Base-by-base conservation (phyloP, 2,888 invertebrate species). In the Latrodectus elegans region DNA sequence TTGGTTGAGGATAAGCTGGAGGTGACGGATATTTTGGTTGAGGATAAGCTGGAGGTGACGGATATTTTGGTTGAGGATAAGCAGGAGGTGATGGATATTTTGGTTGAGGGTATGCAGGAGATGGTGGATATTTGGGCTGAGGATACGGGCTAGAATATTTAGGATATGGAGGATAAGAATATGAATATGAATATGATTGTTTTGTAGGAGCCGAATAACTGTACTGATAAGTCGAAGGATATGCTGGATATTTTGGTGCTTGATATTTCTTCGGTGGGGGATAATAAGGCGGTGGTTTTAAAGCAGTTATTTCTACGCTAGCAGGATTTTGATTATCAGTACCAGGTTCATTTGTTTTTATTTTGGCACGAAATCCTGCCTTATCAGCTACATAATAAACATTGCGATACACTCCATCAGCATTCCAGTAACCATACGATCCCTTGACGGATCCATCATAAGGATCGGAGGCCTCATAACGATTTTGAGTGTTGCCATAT, bases 301-400 rank as follows among this genome's bases (percentile, higher is more conserved):
- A 65, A 22, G 80, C 74, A 64, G 71, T 88, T n/a, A 88, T 88
- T 51, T 84, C 65, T 8, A 84, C 90, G 64, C 72, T 76, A 0
- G 89, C 89, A 51, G 85, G 79, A 55, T 89, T 88, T 64, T 89
- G 89, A 68, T 84, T 89, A 8, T 75, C 85, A 6, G 89, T 89
- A 8, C 89, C 89, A 15, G 89, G 89, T 70, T 89, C 89, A 74
- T 89, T 89, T 8, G 89, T 89, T 55, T 86, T 89, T 22, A 89
- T 81, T 55, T 89, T 89, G 17, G 89, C 89, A 71, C 89, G 17
- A 72, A 88, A 89, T 17, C 89, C 89, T 15, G 77, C 83, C 22
- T 83, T 85, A 73, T 89, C 89, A 49, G 89, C 89, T 11, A 86
- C 81, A 49, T 84, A 89, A 53, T 87, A 72, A 11, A 89, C 88